These are phyloP conservation scores for Manduca sexta DNA, from an alignment of 1,140 invertebrate genomes.

Conservation along the genomic window DNA sequence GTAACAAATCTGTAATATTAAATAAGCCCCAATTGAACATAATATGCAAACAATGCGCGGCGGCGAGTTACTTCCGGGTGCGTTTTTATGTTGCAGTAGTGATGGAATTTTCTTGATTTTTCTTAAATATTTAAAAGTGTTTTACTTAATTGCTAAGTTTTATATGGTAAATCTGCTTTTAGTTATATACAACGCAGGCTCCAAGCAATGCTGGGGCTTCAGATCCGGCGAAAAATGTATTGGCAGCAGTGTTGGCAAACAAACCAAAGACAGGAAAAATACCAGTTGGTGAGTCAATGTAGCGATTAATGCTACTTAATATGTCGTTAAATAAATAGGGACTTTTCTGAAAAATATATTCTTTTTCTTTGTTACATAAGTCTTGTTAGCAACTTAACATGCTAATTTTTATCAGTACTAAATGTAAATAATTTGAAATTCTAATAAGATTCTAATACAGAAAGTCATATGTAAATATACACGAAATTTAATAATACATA, in stretches of 20 bases:
- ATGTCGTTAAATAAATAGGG: no score
- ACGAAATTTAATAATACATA: no score
- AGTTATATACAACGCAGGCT: constrained; percentile 47
- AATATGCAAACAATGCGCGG: constrained; percentile 51
- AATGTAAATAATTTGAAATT: constrained; percentile 2
- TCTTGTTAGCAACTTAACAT: constrained; percentile 16
- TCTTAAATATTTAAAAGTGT: neutral
- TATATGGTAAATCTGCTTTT: constrained; percentile 10
- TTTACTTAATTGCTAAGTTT: neutral
- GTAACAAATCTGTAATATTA: constrained; percentile 34
- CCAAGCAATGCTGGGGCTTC: constrained; percentile 31
- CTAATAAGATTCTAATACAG: neutral
- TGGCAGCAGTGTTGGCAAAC: constrained; percentile 66
- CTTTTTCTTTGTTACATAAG: constrained; percentile 18
- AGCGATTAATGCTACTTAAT: no score
- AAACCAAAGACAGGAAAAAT: constrained; percentile 69
- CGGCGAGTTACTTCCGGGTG: constrained; percentile 50
- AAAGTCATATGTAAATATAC: no score
- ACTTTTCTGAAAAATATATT: neutral
- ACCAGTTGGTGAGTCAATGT: constrained; percentile 56
- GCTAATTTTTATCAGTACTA: constrained; percentile 9
- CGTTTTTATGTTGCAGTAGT: constrained; percentile 10
- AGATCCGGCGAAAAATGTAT: constrained; percentile 65
- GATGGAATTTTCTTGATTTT: constrained; percentile 2
- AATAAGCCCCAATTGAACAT: constrained; percentile 48